Evolutionary conservation across 1,140 invertebrate genomes (phyloP), one percentile per base, ranked within the genome.

Genomic region (Bradysia coprophila): DNA sequence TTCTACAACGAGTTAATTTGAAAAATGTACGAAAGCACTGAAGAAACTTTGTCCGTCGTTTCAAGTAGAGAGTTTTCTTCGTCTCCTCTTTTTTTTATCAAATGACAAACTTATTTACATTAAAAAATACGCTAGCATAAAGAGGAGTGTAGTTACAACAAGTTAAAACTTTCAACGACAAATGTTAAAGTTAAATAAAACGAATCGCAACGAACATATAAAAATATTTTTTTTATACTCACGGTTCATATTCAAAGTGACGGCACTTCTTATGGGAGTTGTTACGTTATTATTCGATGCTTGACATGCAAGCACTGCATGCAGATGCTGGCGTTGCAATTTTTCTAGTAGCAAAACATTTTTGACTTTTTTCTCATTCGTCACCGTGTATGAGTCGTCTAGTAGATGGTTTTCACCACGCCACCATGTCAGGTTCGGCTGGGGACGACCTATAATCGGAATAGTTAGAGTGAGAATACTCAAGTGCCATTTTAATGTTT

Each of bases 401-500:
- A 87, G 63, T 2, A 86, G 62, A 4, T 76, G 72, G 51, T 81
- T 81, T 41, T 83, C 78, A 45, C 81, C 72, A 81, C 82, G 85
- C 84, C 84, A 88, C 84, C 84, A 88, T 13, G 79, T 84, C 20
- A 89, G 80, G 41, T 73, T 67, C 0, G 84, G 83, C 24, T 73
- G 67, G 11, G 84, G 84, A 39, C 78, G 76, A 52, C 82, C 82
- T 86, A 56, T 28, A 45, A 53, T 48, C 40, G n/a, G 28, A 31
- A 31, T 9, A 43, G 38, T 13, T 38, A 32, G 43, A 42, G 31
- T 28, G n/a, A 28, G 9, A 16, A 20, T 5, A 31, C 8, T 16
- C 13, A 10, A 18, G 10, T 18, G 9, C 9, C 18, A 15, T 37
- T 2, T 2, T n/a, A n/a, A 11, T 18, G 9, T 11, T 37, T 15